Base-by-base conservation (phyloP, 1,140 invertebrate species). In the Pseudomyrmex gracilis region DNA sequence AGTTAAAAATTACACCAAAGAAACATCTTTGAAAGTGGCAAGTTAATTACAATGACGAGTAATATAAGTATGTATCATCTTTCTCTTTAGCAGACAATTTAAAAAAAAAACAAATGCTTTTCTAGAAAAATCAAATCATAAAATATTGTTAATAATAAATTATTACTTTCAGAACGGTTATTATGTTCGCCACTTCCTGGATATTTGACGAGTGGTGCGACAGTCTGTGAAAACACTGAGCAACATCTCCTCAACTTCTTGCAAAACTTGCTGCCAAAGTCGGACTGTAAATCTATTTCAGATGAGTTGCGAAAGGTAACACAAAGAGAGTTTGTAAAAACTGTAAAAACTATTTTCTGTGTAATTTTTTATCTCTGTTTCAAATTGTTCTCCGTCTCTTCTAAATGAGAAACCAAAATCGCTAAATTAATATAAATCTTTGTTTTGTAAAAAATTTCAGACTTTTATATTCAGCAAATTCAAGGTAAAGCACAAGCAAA, bases 401-500 rank as follows among this genome's bases (percentile, higher is more conserved):
- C 34, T 66, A 9, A 49, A n/a, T 43, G 20, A 63, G 34, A 13
- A 55, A 67, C 2, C 15, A 85, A 20, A 85, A 20, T 83, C 2
- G 20, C 22, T 20, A n/a, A 55, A 49, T 73, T 55, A 55, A 53
- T n/a, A 10, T 7, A 61, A 17, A 53, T 53, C 9, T 68, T 49
- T 22, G 10, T 53, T 10, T 20, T 84, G 12, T 64, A 2, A 4
- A 55, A 71, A 63, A 83, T 73, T 93, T 90, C 82, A 94, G 94
- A 88, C 90, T 8, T 93, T 92, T 61, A 85, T 92, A 68, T 84
- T 94, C 8, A 88, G 74, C 47, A 96, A 94, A 92, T 84, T 87
- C 87, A 95, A 85, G 95, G 94, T 86, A 90, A 94, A 89, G 92
- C 87, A 47, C 68, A 73, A 17, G 91, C 91, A 49, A 94, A 95